Conservation (phyloP, 2,113 vertebrate species). For the Cromileptes altivelis region DNA sequence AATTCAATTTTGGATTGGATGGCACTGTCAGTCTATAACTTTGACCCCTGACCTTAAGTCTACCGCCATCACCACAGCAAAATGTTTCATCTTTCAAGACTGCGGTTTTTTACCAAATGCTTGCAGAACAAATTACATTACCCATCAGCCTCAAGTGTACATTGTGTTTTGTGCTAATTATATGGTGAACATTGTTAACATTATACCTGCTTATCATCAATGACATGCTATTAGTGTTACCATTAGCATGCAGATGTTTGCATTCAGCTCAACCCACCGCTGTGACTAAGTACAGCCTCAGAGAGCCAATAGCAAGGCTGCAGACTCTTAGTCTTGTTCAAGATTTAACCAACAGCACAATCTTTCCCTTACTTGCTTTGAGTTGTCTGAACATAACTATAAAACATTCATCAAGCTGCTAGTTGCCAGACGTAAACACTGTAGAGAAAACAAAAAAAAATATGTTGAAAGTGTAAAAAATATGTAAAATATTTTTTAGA, state of each 20-base stretch:
- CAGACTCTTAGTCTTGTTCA: neutral
- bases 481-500: neutral
- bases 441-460: conserved; percentile 8
- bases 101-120: too few species aligned
- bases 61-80: neutral
- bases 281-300: neutral
- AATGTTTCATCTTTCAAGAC: too few species aligned
- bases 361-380: neutral
- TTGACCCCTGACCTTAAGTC: neutral
- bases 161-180: neutral
- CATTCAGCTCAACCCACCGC: neutral
- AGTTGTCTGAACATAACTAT: neutral
- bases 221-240: neutral
- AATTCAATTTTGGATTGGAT: too few species aligned
- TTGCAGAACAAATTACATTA: neutral
- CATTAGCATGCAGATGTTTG: neutral
- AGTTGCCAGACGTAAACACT: neutral
- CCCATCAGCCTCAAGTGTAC: neutral
- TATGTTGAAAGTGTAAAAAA: neutral
- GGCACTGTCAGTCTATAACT: neutral
- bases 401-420: neutral
- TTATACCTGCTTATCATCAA: neutral
- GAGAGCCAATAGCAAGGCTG: neutral
- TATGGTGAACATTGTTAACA: neutral
- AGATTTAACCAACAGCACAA: neutral